Evolutionary conservation across 2,797 vertebrate genomes (phyloP).

Genomic region (Phrynocephalus forsythii): DNA sequence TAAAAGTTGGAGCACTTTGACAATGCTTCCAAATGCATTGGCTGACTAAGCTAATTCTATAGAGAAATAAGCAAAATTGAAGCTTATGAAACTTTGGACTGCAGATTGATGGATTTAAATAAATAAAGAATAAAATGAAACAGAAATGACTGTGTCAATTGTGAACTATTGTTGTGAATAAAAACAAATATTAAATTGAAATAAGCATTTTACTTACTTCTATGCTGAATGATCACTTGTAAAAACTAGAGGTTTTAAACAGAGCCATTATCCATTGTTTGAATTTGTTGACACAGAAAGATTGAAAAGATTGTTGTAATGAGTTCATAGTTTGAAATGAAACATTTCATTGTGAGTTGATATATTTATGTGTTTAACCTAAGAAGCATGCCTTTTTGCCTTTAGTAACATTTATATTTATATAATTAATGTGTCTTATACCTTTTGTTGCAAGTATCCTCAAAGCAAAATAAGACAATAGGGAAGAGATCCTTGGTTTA

Average conservation of each 20-base stretch:
- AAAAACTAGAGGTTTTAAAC: slow-evolving; percentile 12
- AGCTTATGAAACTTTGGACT: neutral
- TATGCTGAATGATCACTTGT: neutral
- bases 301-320: neutral
- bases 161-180: neutral
- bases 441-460: neutral
- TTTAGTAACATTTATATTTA: slow-evolving; percentile 3
- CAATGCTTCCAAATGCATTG: neutral
- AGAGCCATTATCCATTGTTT: neutral
- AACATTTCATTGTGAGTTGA: neutral
- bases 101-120: neutral
- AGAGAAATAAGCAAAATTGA: neutral
- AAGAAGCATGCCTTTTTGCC: neutral
- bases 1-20: neutral
- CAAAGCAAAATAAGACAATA: neutral
- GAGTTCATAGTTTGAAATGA: neutral
- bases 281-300: neutral
- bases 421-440: neutral
- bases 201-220: slow-evolving; percentile 6
- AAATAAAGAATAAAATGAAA: neutral
- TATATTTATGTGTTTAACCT: neutral
- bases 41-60: neutral
- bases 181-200: slow-evolving; percentile 3
- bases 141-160: neutral
- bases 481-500: too few species aligned